Evolutionary conservation across 2,888 invertebrate genomes (phyloP), one percentile per base, ranked within the genome.

Genomic region (Tortricodes alternella): DNA sequence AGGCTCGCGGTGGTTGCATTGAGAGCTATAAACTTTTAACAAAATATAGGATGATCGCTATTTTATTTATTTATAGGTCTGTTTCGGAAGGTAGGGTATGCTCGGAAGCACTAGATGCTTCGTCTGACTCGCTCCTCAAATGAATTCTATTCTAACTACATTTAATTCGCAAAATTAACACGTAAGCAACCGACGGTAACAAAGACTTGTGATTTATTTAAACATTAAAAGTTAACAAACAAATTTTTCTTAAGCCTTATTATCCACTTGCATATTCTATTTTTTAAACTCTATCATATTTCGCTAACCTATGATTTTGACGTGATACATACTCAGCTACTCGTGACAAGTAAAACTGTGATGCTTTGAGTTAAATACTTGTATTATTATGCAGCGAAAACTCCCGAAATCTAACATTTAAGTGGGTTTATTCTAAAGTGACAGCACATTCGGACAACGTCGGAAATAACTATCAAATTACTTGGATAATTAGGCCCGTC

Each of bases 261-360:
- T 35, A 34, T 34, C 4, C 23, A 46, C 46, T 23, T 32, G 53
- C 41, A 53, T 8, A 1, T 4, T 16, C 6, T 18, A 51, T 32
- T 16, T 16, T 29, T 21, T 46, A 46, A 41, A 41, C 16, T 43
- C 11, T 48, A 41, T 41, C 3, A 41, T 53, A 41, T 8, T 48
- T 27, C n/a, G 27, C 19, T 43, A 55, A 27, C 19, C 19, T 43
- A 55, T 48, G 11, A 23, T 38, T 38, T 15, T 35, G 46, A 34
- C 7, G 53, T 21, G 16, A 29, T 53, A 46, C 37, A 15, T 48
- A 48, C 18, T 27, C 27, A 27, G 41, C 24, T 48, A 55, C 27
- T 35, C 19, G 32, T 35, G 55, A 53, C 34, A 46, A 55, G 41
- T 15, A 21, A 21, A 46, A 55, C 27, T 55, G 48, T 53, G 39